Evolutionary conservation across 2,888 invertebrate species (phyloP).

Genomic region (Fragum fragum): DNA sequence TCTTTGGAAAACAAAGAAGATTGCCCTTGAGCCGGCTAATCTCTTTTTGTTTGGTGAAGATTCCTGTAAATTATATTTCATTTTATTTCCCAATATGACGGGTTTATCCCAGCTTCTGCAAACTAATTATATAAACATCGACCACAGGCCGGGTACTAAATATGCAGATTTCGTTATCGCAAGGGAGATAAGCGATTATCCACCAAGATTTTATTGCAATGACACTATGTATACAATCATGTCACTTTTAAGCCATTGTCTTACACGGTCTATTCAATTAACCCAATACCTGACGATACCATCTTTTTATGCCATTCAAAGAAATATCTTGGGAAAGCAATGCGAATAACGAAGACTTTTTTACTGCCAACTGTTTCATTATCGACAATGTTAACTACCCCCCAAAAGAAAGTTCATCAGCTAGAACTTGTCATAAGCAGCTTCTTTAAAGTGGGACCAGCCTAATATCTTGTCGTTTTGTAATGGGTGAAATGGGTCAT

Average conservation of each 20-base stretch:
- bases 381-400: too few relatives aligned
- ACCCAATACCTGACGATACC: too few relatives aligned
- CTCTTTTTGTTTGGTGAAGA: background rate
- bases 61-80: background rate
- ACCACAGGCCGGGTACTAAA: background rate
- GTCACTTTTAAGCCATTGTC: conserved; percentile 32
- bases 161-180: background rate
- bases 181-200: conserved; percentile 13
- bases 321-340: too few relatives aligned
- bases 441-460: too few relatives aligned
- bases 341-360: too few relatives aligned
- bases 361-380: too few relatives aligned
- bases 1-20: background rate
- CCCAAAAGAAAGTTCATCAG: too few relatives aligned
- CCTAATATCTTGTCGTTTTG: too few relatives aligned
- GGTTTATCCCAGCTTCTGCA: background rate
- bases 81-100: background rate
- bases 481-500: too few relatives aligned
- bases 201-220: conserved; percentile 7
- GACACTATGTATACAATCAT: conserved; percentile 24
- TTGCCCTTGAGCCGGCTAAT: background rate
- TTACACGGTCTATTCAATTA: background rate
- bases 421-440: too few relatives aligned
- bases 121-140: background rate
- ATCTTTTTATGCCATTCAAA: too few relatives aligned